Evolutionary conservation across 2,113 vertebrate genomes (phyloP), one percentile per base, ranked within the genome.

Genomic region (Planiliza haematocheilus): DNA sequence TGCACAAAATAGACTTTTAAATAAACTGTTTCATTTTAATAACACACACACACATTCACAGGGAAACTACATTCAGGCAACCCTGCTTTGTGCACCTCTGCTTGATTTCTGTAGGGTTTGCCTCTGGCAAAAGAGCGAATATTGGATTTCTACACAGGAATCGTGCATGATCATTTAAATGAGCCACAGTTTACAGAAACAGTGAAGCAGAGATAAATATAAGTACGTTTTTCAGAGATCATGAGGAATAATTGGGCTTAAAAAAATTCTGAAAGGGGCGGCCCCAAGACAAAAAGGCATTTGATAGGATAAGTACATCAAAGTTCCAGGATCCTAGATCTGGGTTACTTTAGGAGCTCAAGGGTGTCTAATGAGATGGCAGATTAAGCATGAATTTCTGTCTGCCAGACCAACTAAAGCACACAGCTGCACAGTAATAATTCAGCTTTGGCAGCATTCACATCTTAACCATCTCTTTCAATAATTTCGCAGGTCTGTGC

Each of bases 251-350:
- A 88, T 88, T 85, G 75, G 72, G 73, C 76, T 90, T 78, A 56
- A 84, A 77, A 76, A 75, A 68, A 69, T 38, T 72, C 75, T 70
- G 67, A 86, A 82, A 83, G 68, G 68, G 76, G 48, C 64, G 59
- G 88, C 87, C 90, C 70, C 34, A 38, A 89, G 88, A 89, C 80
- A 85, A 88, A 88, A 82, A 70, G 56, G 78, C 79, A 73, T 86
- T 87, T 90, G 84, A 87, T 85, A 66, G 86, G 83, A 86, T 88
- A 85, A 88, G 75, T 74, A 87, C 86, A 89, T 91, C 89, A 90
- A 89, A 91, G 86, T 84, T 83, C 55, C 71, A 77, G 81, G 77
- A 81, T 79, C 61, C 66, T 37, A 80, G 81, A 90, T 88, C 77
- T 88, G 20, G 87, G 86, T 87, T 87, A 78, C 75, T 83, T 81